Evolutionary conservation across 30 jellyfish, hydroid and myxozoan genomes (phyloP), one percentile per base, ranked within the genome.

Genomic region (Turritopsis dohrnii): DNA sequence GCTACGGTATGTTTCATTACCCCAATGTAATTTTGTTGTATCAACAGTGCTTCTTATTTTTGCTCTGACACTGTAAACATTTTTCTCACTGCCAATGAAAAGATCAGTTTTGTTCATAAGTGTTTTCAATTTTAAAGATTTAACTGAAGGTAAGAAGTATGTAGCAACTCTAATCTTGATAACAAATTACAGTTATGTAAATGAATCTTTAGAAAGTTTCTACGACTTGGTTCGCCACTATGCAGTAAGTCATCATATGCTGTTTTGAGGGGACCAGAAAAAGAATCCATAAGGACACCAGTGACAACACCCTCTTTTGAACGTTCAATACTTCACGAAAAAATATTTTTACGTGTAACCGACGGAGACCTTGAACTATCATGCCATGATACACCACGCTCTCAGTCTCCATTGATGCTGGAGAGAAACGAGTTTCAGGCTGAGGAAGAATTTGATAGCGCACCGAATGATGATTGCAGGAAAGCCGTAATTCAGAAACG

Each of bases 231-330:
- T 19, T 93, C 96, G 7, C 98, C 98, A 9, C 76, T 93, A 30
- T 93, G 98, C 88, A 84, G 95, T 75, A 88, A 89, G 23, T 93
- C 98, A 3, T 92, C 96, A 4, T 93, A 88, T 71, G 98, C 98
- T 84, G 87, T 93, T 86, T 87, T 93, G 65, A 89, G 98, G 21
- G 74, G 96, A 8, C 72, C 86, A 29, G 76, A 69, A 5, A 72
- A 83, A 73, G 65, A 81, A 54, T 41, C 30, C 52, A 21, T 90
- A 17, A 80, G 26, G 21, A 31, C 66, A n/a, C 52, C 84, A 1
- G 84, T 30, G 29, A 17, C 53, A 41, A 74, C 83, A 1, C 65
- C 83, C 13, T 75, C 81, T 0, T 31, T 27, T 54, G 54, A 65
- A 24, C 31, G 71, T n/a, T 90, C 83, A 23, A 83, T 30, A 16